These are phyloP conservation scores for Cetoscarus ocellatus DNA, from an alignment of 2,797 vertebrate species.

Conservation along the genomic window DNA sequence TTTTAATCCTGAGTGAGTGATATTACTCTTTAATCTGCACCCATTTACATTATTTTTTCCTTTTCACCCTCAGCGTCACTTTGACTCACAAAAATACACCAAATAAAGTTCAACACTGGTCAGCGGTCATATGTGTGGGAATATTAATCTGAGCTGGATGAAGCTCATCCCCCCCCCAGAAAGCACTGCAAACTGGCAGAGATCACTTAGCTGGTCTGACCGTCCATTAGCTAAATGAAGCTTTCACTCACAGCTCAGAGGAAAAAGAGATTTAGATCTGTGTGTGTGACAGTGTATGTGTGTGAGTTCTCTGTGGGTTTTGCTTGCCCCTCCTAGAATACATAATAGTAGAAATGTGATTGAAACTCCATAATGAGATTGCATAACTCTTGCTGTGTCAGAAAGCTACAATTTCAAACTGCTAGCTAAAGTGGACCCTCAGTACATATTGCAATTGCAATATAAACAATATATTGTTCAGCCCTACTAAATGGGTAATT, in stretches of 20 bases:
- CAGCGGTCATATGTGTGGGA: conserved; percentile 31
- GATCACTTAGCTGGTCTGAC: conserved; percentile 36
- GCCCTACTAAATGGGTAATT: too few species aligned
- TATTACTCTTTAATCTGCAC: conserved; percentile 71
- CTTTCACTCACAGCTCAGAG: conserved; percentile 56
- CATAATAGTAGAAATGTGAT: conserved; percentile 54
- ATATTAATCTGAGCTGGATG: conserved; percentile 46
- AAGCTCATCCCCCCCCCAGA: conserved; percentile 16
- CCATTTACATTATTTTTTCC: conserved; percentile 52
- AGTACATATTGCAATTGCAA: too few species aligned
- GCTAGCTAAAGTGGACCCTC: too few species aligned
- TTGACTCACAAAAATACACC: conserved; percentile 7
- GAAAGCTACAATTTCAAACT: too few species aligned
- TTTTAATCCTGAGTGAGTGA: conserved; percentile 73
- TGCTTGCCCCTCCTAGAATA: conserved; percentile 39
- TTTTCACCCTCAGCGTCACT: conserved; percentile 16
- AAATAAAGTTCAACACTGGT: conserved; percentile 43
- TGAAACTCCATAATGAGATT: conserved; percentile 53
- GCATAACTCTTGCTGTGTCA: background rate
- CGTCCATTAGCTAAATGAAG: conserved; percentile 79
- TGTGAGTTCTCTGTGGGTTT: conserved; percentile 26
- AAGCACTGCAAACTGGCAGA: conserved; percentile 33
- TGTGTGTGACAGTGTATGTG: conserved; percentile 30
- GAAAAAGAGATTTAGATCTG: conserved; percentile 56
- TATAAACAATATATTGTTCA: too few species aligned